phyloP scores from a whole-genome alignment of 2,888 invertebrate genomes.

The Drosophila barbarae region DNA sequence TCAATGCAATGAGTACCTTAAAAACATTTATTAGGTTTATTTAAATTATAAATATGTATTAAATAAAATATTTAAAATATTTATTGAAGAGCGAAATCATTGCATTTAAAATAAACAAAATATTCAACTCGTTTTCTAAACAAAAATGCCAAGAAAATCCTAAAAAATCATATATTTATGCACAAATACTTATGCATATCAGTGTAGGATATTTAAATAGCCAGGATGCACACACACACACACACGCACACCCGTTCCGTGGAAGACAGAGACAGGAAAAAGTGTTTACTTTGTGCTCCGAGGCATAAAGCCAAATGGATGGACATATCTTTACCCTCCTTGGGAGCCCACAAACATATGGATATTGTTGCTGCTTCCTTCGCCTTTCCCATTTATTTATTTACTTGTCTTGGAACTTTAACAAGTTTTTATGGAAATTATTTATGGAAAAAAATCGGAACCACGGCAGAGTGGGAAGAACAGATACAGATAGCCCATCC shows the following conservation, averaged over 20 bases:
- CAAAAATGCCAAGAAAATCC: not conserved
- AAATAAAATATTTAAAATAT: not conserved
- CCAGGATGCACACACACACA: constrained; percentile 9
- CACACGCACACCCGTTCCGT: not conserved
- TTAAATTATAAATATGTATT: not conserved
- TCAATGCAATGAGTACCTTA: not conserved
- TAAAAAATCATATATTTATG: not conserved
- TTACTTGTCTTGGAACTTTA: constrained; percentile 57
- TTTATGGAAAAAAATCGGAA: constrained; percentile 51
- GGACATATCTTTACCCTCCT: constrained; percentile 29
- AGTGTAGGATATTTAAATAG: constrained; percentile 13
- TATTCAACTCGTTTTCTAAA: too few species aligned
- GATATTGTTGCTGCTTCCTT: constrained; percentile 9
- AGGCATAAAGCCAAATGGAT: constrained; percentile 52
- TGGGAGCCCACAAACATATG: constrained; percentile 18
- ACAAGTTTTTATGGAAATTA: constrained; percentile 66
- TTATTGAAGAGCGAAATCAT: not conserved
- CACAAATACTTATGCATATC: not conserved
- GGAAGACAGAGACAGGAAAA: constrained; percentile 22
- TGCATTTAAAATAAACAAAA: not conserved
- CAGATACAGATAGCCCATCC: constrained; percentile 8
- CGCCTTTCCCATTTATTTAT: constrained; percentile 50
- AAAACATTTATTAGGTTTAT: not conserved
- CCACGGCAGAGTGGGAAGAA: not conserved
- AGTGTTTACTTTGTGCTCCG: constrained; percentile 59